phyloP scores from a whole-genome alignment of 2,113 vertebrate species.

The Benthochromis sp. region DNA sequence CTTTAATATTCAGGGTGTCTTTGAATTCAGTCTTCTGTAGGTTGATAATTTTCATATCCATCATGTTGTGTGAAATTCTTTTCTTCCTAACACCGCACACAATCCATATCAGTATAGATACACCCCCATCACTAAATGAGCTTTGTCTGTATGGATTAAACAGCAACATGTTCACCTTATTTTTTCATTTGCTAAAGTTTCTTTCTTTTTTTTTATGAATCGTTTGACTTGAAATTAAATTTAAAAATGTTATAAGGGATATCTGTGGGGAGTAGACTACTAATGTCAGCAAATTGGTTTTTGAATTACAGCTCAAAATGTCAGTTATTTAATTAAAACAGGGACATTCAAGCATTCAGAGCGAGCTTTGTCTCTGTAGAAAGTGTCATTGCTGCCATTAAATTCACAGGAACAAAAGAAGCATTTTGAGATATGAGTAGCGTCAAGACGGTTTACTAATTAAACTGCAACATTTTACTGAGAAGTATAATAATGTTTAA shows the following conservation, averaged over 20 bases:
- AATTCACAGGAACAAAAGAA: background rate
- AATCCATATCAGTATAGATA: background rate
- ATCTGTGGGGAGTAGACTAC: background rate
- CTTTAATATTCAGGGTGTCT: background rate
- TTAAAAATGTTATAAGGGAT: background rate
- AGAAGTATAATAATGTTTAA: background rate
- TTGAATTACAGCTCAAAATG: background rate
- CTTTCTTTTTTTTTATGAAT: background rate
- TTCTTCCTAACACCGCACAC: background rate
- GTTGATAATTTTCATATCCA: background rate
- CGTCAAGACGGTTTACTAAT: fast-evolving
- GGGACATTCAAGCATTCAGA: background rate
- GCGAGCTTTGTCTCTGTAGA: background rate
- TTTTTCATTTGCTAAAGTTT: background rate
- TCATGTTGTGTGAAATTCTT: background rate
- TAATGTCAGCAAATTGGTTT: background rate
- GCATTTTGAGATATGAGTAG: background rate
- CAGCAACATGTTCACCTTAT: background rate
- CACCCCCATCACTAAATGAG: background rate
- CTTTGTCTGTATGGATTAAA: background rate
- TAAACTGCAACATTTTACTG: background rate
- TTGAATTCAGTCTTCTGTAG: background rate
- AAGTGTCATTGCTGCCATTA: fast-evolving
- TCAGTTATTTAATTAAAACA: background rate
- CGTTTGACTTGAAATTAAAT: background rate